Evolutionary conservation across 2,797 vertebrate species (phyloP), one percentile per base, ranked within the genome.

Genomic region (Poeciliopsis gracilis): DNA sequence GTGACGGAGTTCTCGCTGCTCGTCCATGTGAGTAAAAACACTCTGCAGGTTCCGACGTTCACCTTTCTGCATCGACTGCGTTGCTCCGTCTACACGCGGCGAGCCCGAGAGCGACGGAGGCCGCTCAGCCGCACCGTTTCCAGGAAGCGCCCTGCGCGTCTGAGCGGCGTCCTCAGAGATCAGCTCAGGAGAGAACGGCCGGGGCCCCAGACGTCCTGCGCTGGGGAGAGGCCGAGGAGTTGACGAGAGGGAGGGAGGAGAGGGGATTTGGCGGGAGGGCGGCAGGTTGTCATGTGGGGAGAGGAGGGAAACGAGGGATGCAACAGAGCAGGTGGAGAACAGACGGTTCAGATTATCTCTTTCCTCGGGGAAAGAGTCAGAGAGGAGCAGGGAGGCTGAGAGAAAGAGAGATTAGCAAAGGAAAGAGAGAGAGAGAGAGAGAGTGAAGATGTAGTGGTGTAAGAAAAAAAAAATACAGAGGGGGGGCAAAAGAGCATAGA

Each of bases 1-100:
- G 97, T 99, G 90, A 97, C 96, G 9, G 97, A 98, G 79, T 98
- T 99, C 92, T 97, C 97, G 59, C 73, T 97, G 76, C 91, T 97
- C 38, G 97, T 99, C 83, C 95, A 95, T 43, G 98, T 99, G 94
- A 98, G 98, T 99, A 95, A 87, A 30, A 84, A 77, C 77, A 3
- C 46, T 70, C 55, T 43, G 13, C 75, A 10, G 41, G 66, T 81
- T 75, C 23, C 73, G 41, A 4, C 69, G 3, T 72, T 84, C 70
- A 72, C 36, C 63, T 69, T 59, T 80, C 25, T 0, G 15, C 43
- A 10, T 23, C 23, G 55, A 46, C 51, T 47, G 63, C 57, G 45
- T 66, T 70, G 79, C 70, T 83, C 73, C 47, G 43, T 78, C 69
- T 80, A 71, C 71, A 45, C 79, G 79, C 82, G 79, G 79, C 76